phyloP scores from a whole-genome alignment of 2,888 invertebrate species.

The Morpho achilles region DNA sequence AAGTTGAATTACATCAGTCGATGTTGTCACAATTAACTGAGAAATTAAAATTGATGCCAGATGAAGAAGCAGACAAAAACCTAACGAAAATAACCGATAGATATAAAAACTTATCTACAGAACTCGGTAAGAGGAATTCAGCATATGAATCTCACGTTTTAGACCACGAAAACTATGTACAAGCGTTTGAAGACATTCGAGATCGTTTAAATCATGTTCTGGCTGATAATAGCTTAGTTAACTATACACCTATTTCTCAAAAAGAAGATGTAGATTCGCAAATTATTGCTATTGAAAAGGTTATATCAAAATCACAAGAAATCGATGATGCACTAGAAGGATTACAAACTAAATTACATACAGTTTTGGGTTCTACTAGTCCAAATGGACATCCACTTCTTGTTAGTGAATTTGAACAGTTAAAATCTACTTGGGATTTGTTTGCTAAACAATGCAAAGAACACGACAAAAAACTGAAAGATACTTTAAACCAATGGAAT shows the following conservation, averaged over 20 bases:
- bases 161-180: slow-evolving; percentile 90
- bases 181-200: slow-evolving; percentile 88
- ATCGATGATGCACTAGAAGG: slow-evolving; percentile 85
- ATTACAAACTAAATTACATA: slow-evolving; percentile 84
- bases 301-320: slow-evolving; percentile 85
- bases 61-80: slow-evolving; percentile 88
- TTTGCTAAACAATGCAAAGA: slow-evolving; percentile 85
- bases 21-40: slow-evolving; percentile 91
- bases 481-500: slow-evolving; percentile 88
- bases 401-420: slow-evolving; percentile 85
- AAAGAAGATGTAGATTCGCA: slow-evolving; percentile 88
- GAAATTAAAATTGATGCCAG: slow-evolving; percentile 87
- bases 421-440: slow-evolving; percentile 86
- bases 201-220: slow-evolving; percentile 90
- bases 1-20: slow-evolving; percentile 90
- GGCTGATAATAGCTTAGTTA: slow-evolving; percentile 87
- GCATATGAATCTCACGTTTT: slow-evolving; percentile 85
- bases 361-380: slow-evolving; percentile 87
- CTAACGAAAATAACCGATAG: slow-evolving; percentile 85
- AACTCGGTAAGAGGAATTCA: slow-evolving; percentile 83
- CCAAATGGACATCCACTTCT: slow-evolving; percentile 86
- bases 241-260: slow-evolving; percentile 88
- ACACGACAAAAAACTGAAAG: slow-evolving; percentile 85
- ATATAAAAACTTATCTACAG: slow-evolving; percentile 83
- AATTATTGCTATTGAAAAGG: slow-evolving; percentile 85